These are phyloP conservation scores for Eupithecia inturbata DNA, from an alignment of 2,888 invertebrate species.

Conservation along the genomic window DNA sequence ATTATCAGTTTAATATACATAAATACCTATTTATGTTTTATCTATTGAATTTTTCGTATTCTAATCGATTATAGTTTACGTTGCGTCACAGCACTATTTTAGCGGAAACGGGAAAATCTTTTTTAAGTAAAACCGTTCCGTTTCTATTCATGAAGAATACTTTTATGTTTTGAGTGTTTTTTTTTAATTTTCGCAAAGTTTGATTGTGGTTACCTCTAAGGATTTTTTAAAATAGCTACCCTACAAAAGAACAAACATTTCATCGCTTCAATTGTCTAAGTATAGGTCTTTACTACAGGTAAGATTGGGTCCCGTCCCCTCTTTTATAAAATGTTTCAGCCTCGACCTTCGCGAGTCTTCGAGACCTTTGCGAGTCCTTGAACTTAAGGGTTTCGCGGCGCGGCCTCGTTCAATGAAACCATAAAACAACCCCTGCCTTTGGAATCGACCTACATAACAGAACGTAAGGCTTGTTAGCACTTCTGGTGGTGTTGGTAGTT, in stretches of 20 bases:
- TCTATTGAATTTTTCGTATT: not conserved
- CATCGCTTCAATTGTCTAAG: too few species aligned
- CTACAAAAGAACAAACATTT: not conserved
- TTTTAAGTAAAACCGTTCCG: not conserved
- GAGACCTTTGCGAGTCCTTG: slow-evolving; percentile 42
- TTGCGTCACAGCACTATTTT: slow-evolving; percentile 4
- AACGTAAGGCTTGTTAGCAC: not conserved
- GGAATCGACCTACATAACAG: not conserved
- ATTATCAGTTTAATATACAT: not conserved
- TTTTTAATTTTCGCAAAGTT: too few species aligned
- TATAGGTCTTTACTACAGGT: not conserved
- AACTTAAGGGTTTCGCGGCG: slow-evolving; percentile 42
- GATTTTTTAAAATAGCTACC: too few species aligned
- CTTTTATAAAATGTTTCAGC: slow-evolving; percentile 23
- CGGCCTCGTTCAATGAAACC: slow-evolving; percentile 58
- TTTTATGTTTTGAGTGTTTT: too few species aligned
- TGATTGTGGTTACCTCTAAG: too few species aligned
- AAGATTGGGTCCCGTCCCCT: not conserved
- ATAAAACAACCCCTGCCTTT: slow-evolving; percentile 51
- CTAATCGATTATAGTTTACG: not conserved
- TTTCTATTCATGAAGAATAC: not conserved
- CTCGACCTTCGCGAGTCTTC: slow-evolving; percentile 49
- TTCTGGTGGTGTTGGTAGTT: not conserved
- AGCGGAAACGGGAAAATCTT: not conserved
- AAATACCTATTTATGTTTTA: not conserved